Evolutionary conservation across 1,140 invertebrate species (phyloP).

Genomic region (Drosophila albomicans): DNA sequence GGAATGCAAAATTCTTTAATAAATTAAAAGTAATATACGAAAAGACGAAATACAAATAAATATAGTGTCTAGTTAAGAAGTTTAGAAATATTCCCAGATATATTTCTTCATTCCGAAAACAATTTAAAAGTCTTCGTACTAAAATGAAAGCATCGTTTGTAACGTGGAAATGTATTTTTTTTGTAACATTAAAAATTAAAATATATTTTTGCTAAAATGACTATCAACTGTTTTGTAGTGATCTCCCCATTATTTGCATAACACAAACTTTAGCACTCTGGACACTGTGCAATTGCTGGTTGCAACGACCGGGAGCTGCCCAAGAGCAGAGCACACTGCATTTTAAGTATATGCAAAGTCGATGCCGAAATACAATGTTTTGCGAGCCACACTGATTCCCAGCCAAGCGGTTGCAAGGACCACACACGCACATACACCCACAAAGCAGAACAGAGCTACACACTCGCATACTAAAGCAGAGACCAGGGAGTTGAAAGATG

Average conservation of each 20-base stretch:
- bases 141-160: no score
- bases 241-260: background rate
- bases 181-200: no score
- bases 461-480: conserved; percentile 9
- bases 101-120: no score
- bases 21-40: no score
- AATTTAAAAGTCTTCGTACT: no score
- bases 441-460: conserved; percentile 30
- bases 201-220: no score
- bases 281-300: conserved; percentile 32
- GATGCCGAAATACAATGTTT: conserved; percentile 64
- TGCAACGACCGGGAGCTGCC: conserved; percentile 10
- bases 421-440: conserved; percentile 45
- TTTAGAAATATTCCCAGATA: no score
- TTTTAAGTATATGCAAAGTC: conserved; percentile 79
- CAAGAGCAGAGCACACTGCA: conserved; percentile 50
- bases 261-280: background rate
- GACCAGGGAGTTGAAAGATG: conserved; percentile 14
- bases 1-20: no score
- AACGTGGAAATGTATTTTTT: no score
- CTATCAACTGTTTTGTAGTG: no score
- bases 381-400: conserved; percentile 70
- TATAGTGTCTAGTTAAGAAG: no score
- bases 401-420: conserved; percentile 43
- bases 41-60: no score